Percentiles rank a stretch among this genome's conserved stretches.
Conservation (phyloP, 2,888 invertebrate genomes). For the Pyrochroa serraticornis region DNA sequence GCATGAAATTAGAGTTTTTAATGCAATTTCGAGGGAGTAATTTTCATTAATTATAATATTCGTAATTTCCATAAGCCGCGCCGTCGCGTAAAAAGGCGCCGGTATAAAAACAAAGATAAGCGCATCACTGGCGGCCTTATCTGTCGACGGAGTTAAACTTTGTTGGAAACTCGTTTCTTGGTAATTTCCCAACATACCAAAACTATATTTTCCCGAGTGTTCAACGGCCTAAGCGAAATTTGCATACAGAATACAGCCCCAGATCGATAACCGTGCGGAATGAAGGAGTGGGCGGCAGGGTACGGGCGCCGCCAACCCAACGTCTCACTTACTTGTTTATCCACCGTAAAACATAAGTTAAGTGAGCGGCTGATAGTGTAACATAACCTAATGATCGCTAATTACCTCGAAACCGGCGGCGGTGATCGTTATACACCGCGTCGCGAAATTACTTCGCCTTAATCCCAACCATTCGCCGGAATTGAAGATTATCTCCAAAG, state of each 20-base stretch:
- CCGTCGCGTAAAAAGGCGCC: slow-evolving; percentile 7
- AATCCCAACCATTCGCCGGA: slow-evolving; percentile 37
- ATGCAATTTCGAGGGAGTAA: slow-evolving; percentile 22
- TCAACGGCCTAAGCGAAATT: slow-evolving; percentile 41
- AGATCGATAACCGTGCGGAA: slow-evolving; percentile 15
- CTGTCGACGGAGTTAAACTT: slow-evolving; percentile 34
- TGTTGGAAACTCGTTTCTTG: slow-evolving; percentile 46
- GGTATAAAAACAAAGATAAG: slow-evolving; percentile 29
- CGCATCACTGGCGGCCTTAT: slow-evolving; percentile 26
- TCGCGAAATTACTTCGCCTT: slow-evolving; percentile 43
- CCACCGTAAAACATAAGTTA: slow-evolving; percentile 48
- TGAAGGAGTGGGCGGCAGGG: no score
- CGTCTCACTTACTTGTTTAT: slow-evolving; percentile 43
- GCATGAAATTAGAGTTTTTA: slow-evolving; percentile 23
- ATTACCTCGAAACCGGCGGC: slow-evolving; percentile 44
- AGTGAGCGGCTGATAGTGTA: slow-evolving; percentile 41
- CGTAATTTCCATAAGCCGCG: slow-evolving; percentile 20
- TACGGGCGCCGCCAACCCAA: slow-evolving; percentile 10
- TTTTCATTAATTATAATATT: slow-evolving; percentile 26
- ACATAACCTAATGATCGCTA: slow-evolving; percentile 50
- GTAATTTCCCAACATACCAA: slow-evolving; percentile 48
- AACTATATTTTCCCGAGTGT: slow-evolving; percentile 46
- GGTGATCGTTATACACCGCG: slow-evolving; percentile 36
- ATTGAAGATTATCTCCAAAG: slow-evolving; percentile 38
- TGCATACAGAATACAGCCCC: slow-evolving; percentile 39